Evolutionary conservation across 2,888 invertebrate genomes (phyloP).

Genomic region (Eulithis prunata): DNA sequence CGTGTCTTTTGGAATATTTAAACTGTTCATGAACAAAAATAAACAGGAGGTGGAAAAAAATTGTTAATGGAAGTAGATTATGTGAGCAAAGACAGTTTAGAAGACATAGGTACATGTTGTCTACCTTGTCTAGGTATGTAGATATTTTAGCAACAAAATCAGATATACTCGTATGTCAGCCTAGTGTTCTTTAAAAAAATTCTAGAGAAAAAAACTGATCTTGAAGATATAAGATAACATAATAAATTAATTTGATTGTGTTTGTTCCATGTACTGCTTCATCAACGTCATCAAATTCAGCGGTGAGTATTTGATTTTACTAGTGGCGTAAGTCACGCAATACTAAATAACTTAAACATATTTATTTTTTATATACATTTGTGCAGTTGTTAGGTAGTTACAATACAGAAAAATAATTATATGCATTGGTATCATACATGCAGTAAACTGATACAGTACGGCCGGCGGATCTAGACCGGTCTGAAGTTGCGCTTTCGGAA

Average conservation of each 20-base stretch:
- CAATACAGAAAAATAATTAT: constrained; percentile 36
- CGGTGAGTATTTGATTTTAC: constrained; percentile 64
- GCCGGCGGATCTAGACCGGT: no score
- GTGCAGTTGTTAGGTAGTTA: constrained; percentile 17
- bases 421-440: constrained; percentile 52
- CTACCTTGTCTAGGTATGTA: constrained; percentile 72
- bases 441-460: constrained; percentile 58
- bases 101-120: constrained; percentile 76
- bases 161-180: constrained; percentile 11
- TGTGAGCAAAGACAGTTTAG: constrained; percentile 70
- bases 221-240: not conserved
- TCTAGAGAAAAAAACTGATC: not conserved
- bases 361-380: no score
- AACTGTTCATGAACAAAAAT: constrained; percentile 45
- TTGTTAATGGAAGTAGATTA: constrained; percentile 66
- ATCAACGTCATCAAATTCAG: constrained; percentile 52
- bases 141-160: constrained; percentile 27
- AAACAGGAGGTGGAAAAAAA: constrained; percentile 36
- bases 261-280: constrained; percentile 78
- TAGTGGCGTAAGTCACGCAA: not conserved
- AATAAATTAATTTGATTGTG: constrained; percentile 29
- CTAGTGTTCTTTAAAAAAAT: not conserved
- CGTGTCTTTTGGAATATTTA: constrained; percentile 50
- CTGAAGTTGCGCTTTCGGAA: no score
- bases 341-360: not conserved